Base-by-base conservation (phyloP, 2,797 vertebrate genomes). In the Periophthalmus magnuspinnatus region DNA sequence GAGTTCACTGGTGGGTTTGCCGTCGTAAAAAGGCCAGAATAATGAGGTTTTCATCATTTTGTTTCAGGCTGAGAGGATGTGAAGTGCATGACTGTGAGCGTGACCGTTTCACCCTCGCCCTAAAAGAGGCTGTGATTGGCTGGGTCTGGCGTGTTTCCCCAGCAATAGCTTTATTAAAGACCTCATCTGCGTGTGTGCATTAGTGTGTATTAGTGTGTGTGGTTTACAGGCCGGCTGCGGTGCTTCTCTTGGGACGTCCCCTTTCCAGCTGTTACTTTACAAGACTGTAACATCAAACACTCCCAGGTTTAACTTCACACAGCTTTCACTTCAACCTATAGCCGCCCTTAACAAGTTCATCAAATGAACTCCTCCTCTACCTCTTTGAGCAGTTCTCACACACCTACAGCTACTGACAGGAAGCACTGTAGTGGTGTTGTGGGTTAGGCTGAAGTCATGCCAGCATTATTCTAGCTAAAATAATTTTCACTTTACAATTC, bases 181-280 rank as follows among this genome's bases (percentile, higher is more conserved):
- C 76, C 83, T 78, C 50, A 21, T 86, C 45, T 78, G 62, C 76
- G 71, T 65, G 63, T 75, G 73, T 74, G 82, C 68, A 60, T 60
- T 60, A 36, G 64, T 28, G 74, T 62, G 62, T 64, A 75, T 71
- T 72, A 65, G 64, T 34, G 69, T 69, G 77, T 83, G 77, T 79
- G 89, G 85, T 94, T 94, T 93, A 93, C 88, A 90, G 88, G 90
- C 80, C 36, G 74, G 82, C 84, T 85, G 88, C 72, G 87, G 89
- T 88, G 88, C 85, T 86, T 90, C 85, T 86, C 80, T 58, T 67
- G 89, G 90, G 90, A 91, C 90, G 80, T 81, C 85, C 89, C 89
- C 91, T 89, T 81, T 90, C 90, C 93, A 93, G 93, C 93, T 93
- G 92, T 85, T 81, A 74, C 86, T 94, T 93, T 94, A 94, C 84